Percentiles rank a stretch among this genome's conserved stretches.
Evolutionary conservation across 2,797 vertebrate genomes (phyloP).

Genomic region (Gallinago stenura): DNA sequence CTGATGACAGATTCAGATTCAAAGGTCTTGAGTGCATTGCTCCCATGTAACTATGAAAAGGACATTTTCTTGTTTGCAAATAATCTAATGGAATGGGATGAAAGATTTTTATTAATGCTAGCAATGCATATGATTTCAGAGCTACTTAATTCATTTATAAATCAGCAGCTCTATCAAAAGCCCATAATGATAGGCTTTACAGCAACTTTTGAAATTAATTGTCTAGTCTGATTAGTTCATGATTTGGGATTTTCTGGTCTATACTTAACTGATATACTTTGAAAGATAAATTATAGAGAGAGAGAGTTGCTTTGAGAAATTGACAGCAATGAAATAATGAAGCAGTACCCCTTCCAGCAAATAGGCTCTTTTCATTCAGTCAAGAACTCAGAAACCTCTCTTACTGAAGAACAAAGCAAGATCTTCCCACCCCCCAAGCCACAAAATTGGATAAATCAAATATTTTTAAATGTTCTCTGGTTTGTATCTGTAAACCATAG

Average conservation of each 20-base stretch:
- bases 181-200: not conserved
- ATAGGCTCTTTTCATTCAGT: not conserved
- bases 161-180: not conserved
- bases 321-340: not conserved
- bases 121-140: not conserved
- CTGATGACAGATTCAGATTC: not conserved
- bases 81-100: not conserved
- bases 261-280: not conserved
- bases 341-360: not conserved
- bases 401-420: slow-evolving; percentile 10
- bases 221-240: not conserved
- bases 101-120: not conserved
- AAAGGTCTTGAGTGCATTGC: not conserved
- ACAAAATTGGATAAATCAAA: not conserved
- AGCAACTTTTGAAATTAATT: not conserved
- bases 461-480: not conserved
- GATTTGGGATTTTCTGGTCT: not conserved
- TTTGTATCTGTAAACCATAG: not conserved
- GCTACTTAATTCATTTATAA: not conserved
- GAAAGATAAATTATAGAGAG: not conserved
- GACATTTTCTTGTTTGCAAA: slow-evolving; percentile 1
- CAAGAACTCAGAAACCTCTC: not conserved
- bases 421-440: not conserved
- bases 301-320: not conserved
- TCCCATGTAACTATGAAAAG: not conserved